phyloP scores from a whole-genome alignment of 2,797 vertebrate species.

The Pelochelys cantorii region DNA sequence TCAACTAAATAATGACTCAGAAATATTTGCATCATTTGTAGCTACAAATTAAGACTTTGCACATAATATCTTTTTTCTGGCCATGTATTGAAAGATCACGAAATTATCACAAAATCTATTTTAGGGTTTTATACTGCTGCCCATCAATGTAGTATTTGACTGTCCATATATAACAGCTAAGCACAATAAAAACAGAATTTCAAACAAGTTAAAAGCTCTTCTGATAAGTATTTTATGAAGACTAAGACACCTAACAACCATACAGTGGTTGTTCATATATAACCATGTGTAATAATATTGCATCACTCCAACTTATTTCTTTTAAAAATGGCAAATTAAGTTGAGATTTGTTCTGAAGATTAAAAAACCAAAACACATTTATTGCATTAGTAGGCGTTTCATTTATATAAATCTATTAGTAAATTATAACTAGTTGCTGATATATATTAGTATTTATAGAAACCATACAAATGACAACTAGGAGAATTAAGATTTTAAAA shows the following conservation, averaged over 20 bases:
- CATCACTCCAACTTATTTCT: background rate
- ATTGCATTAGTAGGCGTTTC: accelerated
- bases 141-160: background rate
- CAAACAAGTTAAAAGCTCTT: background rate
- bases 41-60: background rate
- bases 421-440: background rate
- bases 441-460: background rate
- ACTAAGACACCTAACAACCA: background rate
- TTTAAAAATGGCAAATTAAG: background rate
- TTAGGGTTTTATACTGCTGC: background rate
- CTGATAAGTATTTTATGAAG: background rate
- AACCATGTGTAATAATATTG: background rate
- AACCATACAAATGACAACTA: background rate
- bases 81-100: background rate
- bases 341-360: background rate
- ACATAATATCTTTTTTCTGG: background rate
- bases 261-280: background rate
- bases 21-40: background rate
- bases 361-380: background rate
- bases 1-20: background rate
- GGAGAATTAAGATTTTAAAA: background rate
- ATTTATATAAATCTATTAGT: background rate
- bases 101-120: background rate
- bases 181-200: background rate
- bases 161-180: background rate